phyloP scores from a whole-genome alignment of 2,888 invertebrate genomes.

The Cordylochernes scorpioides region DNA sequence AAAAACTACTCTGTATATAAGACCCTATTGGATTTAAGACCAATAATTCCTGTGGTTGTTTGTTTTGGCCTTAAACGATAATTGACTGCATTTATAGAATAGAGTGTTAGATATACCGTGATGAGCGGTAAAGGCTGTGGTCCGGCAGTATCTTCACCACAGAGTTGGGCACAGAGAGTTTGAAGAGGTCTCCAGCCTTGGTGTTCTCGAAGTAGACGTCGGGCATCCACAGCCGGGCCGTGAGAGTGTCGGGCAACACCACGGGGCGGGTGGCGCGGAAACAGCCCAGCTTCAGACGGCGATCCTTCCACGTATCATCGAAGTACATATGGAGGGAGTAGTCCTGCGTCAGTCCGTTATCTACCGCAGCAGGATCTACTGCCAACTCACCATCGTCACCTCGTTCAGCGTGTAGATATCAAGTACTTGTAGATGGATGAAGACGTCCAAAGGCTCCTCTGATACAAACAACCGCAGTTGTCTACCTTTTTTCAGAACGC shows the following conservation, averaged over 20 bases:
- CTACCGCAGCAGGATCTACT: too few relatives aligned
- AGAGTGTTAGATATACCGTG: too few relatives aligned
- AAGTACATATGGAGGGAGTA: not conserved
- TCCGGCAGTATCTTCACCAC: conserved; percentile 3
- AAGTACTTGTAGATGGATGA: not conserved
- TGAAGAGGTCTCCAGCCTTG: conserved; percentile 7
- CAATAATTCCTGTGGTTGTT: too few relatives aligned
- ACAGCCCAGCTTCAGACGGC: not conserved
- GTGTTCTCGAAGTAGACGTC: conserved; percentile 8
- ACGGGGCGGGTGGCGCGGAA: not conserved
- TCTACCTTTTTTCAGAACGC: too few relatives aligned
- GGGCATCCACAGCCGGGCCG: conserved; percentile 5
- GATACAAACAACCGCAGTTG: too few relatives aligned
- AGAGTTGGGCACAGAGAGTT: conserved; percentile 5
- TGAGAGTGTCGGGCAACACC: not conserved
- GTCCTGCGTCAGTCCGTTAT: too few relatives aligned
- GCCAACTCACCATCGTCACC: not conserved
- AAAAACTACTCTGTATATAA: too few relatives aligned
- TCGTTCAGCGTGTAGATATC: not conserved
- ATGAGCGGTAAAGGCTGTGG: conserved; percentile 3
- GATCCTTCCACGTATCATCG: conserved; percentile 1
- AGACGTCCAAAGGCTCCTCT: not conserved
- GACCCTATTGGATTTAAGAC: too few relatives aligned
- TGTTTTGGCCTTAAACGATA: too few relatives aligned
- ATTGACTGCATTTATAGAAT: too few relatives aligned